Percentiles rank a stretch among this genome's conserved stretches.
Conservation (phyloP, 2,888 invertebrate genomes). For the Pachydiplax longipennis region DNA sequence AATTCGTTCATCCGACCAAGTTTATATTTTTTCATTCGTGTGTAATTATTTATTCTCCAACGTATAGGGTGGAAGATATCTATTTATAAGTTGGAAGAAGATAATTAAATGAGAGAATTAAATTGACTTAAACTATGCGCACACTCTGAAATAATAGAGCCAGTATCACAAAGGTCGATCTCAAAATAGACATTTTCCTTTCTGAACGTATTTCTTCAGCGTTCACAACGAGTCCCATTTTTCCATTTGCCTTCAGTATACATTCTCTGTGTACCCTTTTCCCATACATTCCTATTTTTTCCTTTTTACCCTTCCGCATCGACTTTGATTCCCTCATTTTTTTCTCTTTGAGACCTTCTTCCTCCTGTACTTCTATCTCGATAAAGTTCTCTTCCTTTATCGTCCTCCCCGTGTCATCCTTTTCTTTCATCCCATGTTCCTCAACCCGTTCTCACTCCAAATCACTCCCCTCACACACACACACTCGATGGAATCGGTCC, state of each 20-base stretch:
- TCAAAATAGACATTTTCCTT: too few relatives aligned
- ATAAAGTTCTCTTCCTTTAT: not conserved
- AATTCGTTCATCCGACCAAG: too few relatives aligned
- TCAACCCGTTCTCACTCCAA: not conserved
- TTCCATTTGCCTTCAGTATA: not conserved
- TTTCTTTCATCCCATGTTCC: not conserved
- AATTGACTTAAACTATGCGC: too few relatives aligned
- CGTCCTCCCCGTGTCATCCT: not conserved
- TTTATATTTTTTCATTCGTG: too few relatives aligned
- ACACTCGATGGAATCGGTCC: not conserved
- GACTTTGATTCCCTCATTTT: not conserved
- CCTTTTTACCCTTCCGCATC: not conserved
- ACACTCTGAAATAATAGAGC: too few relatives aligned
- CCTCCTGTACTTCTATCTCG: not conserved
- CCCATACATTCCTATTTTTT: not conserved
- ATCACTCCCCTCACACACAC: not conserved
- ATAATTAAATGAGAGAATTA: too few relatives aligned
- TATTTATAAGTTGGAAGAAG: too few relatives aligned
- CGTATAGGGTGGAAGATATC: too few relatives aligned
- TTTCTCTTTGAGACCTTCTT: not conserved
- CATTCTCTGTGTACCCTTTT: not conserved
- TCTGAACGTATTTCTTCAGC: too few relatives aligned
- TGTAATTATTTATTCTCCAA: too few relatives aligned
- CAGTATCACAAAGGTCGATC: too few relatives aligned
- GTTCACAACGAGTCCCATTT: too few relatives aligned